A percentile compares a stretch with the other conserved stretches of the same genome.
These are phyloP conservation scores for Drosophila equinoxialis DNA, from an alignment of 1,140 invertebrate species.

Conservation along the genomic window DNA sequence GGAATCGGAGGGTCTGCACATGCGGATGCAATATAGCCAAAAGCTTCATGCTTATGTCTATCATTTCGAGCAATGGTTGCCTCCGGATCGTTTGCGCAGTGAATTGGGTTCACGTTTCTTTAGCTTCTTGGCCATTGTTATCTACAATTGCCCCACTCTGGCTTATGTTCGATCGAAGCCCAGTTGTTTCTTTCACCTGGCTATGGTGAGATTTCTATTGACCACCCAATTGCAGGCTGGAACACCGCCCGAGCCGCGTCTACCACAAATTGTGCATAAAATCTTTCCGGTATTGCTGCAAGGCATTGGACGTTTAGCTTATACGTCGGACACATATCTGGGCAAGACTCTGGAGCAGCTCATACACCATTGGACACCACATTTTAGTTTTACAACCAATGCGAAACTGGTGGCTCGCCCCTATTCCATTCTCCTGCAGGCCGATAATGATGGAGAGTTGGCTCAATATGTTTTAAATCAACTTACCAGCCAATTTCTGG, in stretches of 20 bases:
- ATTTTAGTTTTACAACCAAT: constrained; percentile 63
- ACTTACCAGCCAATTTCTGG: constrained; percentile 61
- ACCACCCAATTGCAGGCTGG: constrained; percentile 73
- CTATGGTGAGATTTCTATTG: constrained; percentile 72
- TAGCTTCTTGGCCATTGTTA: constrained; percentile 79
- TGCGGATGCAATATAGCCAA: constrained; percentile 64
- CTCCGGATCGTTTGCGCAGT: constrained; percentile 43
- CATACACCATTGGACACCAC: constrained; percentile 75
- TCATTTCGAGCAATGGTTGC: constrained; percentile 76
- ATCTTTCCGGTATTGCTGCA: constrained; percentile 79
- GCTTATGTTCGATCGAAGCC: constrained; percentile 76
- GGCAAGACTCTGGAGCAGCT: constrained; percentile 69
- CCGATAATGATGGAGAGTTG: constrained; percentile 55
- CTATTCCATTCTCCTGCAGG: constrained; percentile 55
- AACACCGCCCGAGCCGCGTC: constrained; percentile 48
- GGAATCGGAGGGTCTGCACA: constrained; percentile 19
- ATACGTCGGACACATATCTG: constrained; percentile 71
- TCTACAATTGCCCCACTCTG: constrained; percentile 74
- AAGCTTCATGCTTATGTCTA: constrained; percentile 70
- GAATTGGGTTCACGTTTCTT: constrained; percentile 70
- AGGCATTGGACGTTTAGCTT: constrained; percentile 72
- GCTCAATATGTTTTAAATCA: constrained; percentile 64
- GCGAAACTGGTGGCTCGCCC: constrained; percentile 67
- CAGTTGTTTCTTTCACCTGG: constrained; percentile 77
- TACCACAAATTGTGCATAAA: constrained; percentile 72